Base-by-base conservation (phyloP, 2,888 invertebrate species). In the Sicus ferrugineus region DNA sequence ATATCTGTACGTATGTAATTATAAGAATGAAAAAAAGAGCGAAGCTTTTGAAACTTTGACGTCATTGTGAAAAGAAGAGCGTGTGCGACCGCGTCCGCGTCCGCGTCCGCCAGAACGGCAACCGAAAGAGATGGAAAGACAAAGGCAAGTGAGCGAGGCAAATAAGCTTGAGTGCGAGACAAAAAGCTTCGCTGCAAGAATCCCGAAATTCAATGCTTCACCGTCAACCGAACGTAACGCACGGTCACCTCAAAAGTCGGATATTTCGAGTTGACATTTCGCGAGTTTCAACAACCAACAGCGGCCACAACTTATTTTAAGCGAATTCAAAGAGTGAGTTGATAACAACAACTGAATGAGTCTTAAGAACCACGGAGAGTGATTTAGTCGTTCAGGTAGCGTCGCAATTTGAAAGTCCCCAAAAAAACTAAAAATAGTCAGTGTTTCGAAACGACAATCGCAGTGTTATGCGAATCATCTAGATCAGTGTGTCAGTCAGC, bases 131-230 rank as follows among this genome's bases (percentile, higher is more conserved):
- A 16, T 9, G n/a, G 14, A 16, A 16, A 42, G 11, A 9, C 16
- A 16, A 1, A 42, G 5, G 42, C 16, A 4, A n/a, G n/a, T n/a
- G 42, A 42, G 7, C 42, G n/a, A 16, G 4, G 16, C 1, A 1
- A 38, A 6, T 38, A 11, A 38, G 7, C 11, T 9, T 38, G 42
- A 19, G 21, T 28, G 28, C 16, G 48, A 46, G 50, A 63, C 63
- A 31, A 50, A 63, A 63, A 63, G 63, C 63, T 63, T 19, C 28
- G 30, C 28, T 63, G 16, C 21, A 50, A 30, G 46, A 50, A 63
- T 61, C 21, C 42, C 23, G 42, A 61, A 56, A 61, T 50, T 63
- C 21, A 63, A 63, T 63, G 30, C 26, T 48, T 46, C n/a, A 63
- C 28, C 19, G 63, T 63, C 63, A 63, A 63, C 63, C 21, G 50